phyloP scores from a whole-genome alignment of 2,888 invertebrate genomes.

The Pecten maximus region DNA sequence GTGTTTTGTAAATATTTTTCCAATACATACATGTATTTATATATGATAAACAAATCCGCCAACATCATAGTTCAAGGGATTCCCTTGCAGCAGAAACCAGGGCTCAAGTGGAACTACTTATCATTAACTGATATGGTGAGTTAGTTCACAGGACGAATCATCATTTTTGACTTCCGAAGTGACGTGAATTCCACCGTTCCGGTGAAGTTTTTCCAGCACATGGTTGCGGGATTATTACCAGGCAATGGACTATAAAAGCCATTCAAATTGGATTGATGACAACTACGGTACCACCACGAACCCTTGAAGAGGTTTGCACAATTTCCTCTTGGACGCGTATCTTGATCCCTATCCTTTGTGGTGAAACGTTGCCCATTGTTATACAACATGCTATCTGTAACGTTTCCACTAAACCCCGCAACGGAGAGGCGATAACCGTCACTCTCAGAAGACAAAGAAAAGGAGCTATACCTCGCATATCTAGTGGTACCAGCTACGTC shows the following conservation, averaged over 20 bases:
- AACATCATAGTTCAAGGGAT: too few species aligned
- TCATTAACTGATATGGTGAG: too few species aligned
- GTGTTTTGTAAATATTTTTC: too few species aligned
- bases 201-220: slow-evolving; percentile 21
- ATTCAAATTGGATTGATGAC: not conserved
- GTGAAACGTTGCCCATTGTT: not conserved
- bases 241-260: not conserved
- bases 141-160: not conserved
- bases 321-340: not conserved
- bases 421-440: not conserved
- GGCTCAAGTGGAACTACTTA: too few species aligned
- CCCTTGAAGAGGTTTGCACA: not conserved
- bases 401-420: not conserved
- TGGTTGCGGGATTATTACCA: not conserved
- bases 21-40: too few species aligned
- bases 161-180: not conserved
- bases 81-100: too few species aligned
- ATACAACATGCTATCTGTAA: not conserved
- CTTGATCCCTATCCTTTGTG: not conserved
- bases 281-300: not conserved
- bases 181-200: not conserved
- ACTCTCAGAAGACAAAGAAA: not conserved
- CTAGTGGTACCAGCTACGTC: not conserved
- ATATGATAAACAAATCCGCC: too few species aligned
- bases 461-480: not conserved